Base-by-base conservation (phyloP, 2,888 invertebrate genomes). In the Leptinotarsa tumamoca region DNA sequence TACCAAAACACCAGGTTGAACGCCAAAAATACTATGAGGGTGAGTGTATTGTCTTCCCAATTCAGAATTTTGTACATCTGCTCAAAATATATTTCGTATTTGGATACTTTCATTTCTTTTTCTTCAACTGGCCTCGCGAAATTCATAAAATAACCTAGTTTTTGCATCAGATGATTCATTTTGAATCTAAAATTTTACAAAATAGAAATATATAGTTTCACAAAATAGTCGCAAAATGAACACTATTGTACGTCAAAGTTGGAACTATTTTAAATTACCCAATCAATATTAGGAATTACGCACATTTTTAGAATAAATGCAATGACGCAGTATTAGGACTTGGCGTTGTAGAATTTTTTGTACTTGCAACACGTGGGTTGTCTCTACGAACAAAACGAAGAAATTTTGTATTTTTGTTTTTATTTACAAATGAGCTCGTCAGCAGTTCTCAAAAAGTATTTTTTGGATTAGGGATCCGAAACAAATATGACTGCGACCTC, bases 1-100 rank as follows among this genome's bases (percentile, higher is more conserved):
- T 85, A 89, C 89, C 89, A 89, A 81, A 88, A 89, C 70, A 89
- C 75, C 73, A 87, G 80, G 82, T 89, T 88, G 51, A 88, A 81
- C 69, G 85, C 79, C 75, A 87, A 82, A 79, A 89, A 85, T 74
- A 84, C 82, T 43, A 83, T 79, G 78, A 87, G 83, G 76, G 87
- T 89, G 27, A 87, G 76, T 61, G 84, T 80, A 21, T 86, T 85
- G 76, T 89, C 85, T 76, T 89, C 87, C 89, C 89, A 89, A 71
- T 85, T 83, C 68, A 89, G 78, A 68, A 87, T 72, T 73, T 83
- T 84, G 79, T 84, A 85, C 66, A 84, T 73, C 67, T 83, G 75
- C 73, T 84, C 85, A 21, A 86, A 81, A 81, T 85, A 87, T 27
- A 82, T 82, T 73, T 87, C 85, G 51, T 81, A 80, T 80, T 82